Conservation (phyloP, 2,113 vertebrate genomes). For the Podiceps cristatus region DNA sequence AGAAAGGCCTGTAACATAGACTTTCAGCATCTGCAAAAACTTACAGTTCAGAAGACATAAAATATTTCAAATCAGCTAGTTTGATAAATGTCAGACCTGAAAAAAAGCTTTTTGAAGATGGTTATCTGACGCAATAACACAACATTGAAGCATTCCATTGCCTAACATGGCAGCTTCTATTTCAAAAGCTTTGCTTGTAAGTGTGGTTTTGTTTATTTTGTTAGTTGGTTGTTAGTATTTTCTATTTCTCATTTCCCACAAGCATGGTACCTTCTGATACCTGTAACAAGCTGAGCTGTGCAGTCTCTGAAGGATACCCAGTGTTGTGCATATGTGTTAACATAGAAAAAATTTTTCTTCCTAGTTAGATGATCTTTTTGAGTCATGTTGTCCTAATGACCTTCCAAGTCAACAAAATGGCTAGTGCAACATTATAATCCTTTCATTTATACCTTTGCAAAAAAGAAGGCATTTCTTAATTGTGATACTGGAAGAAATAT, state of each 20-base stretch:
- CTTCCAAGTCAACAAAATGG: background rate
- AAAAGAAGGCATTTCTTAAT: conserved; percentile 38
- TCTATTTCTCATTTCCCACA: background rate
- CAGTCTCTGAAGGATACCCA: background rate
- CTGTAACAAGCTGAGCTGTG: background rate
- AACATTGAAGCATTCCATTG: background rate
- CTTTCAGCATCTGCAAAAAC: background rate
- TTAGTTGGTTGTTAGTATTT: background rate
- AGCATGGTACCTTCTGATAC: background rate
- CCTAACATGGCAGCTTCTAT: background rate
- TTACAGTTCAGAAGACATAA: background rate
- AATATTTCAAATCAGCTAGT: background rate
- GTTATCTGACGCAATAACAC: background rate
- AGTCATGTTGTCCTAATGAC: background rate
- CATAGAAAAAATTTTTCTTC: background rate
- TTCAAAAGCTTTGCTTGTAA: background rate
- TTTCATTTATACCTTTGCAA: background rate
- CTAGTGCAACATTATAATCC: background rate
- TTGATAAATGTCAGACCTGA: background rate
- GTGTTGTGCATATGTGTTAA: background rate
- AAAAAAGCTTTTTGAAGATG: background rate
- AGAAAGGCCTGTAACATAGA: background rate
- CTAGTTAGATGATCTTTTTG: background rate
- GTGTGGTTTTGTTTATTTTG: background rate
- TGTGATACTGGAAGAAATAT: conserved; percentile 70